A percentile compares a stretch with the other conserved stretches of the same genome.
These are phyloP conservation scores for Electrona antarctica DNA, from an alignment of 2,113 vertebrate species.

Conservation along the genomic window DNA sequence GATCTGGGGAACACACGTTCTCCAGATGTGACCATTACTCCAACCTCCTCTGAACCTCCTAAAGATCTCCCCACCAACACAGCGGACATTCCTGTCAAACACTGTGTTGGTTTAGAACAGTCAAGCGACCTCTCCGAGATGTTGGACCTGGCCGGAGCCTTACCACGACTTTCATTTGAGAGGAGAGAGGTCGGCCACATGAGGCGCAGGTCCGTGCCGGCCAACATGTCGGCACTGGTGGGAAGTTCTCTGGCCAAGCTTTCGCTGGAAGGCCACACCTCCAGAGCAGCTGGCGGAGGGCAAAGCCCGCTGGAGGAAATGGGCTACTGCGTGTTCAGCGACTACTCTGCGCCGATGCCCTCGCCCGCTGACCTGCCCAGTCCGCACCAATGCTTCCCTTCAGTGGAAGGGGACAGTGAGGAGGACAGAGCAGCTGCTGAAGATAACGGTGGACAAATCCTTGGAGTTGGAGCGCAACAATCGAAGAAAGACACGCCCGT, in stretches of 20 bases:
- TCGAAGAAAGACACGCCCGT: slow-evolving; percentile 42
- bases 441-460: slow-evolving; percentile 29
- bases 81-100: slow-evolving; percentile 27
- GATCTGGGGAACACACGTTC: background rate
- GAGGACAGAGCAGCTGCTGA: slow-evolving; percentile 24
- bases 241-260: slow-evolving; percentile 62
- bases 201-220: slow-evolving; percentile 65
- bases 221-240: slow-evolving; percentile 53
- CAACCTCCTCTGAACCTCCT: slow-evolving; percentile 22
- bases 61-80: background rate
- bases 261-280: slow-evolving; percentile 38
- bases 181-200: slow-evolving; percentile 49
- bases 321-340: slow-evolving; percentile 68
- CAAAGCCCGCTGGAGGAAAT: slow-evolving; percentile 59
- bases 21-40: slow-evolving; percentile 44
- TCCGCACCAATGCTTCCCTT: slow-evolving; percentile 54
- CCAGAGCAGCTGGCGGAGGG: slow-evolving; percentile 13
- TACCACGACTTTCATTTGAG: slow-evolving; percentile 46
- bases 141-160: slow-evolving; percentile 66
- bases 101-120: slow-evolving; percentile 29
- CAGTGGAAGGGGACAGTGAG: slow-evolving; percentile 44
- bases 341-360: slow-evolving; percentile 70
- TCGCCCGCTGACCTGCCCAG: slow-evolving; percentile 72
- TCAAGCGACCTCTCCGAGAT: slow-evolving; percentile 61
- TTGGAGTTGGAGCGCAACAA: background rate